A percentile compares a stretch with the other conserved stretches of the same genome.
phyloP scores from a whole-genome alignment of 2,113 vertebrate genomes.

The Anhinga rufa region DNA sequence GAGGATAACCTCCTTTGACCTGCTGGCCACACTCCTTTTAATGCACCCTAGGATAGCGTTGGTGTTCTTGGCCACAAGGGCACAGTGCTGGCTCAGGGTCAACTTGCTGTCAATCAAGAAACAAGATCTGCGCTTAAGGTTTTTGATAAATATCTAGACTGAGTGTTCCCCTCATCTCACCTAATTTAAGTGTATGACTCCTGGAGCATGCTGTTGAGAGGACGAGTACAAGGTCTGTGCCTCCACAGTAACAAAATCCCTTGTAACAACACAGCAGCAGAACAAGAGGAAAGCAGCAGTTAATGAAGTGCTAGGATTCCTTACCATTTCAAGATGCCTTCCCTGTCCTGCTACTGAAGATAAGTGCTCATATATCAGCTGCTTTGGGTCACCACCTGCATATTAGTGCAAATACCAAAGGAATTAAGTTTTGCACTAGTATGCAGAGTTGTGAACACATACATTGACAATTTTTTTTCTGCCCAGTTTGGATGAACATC shows the following conservation, averaged over 20 bases:
- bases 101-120: background rate
- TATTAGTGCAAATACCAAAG: background rate
- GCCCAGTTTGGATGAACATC: background rate
- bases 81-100: no score
- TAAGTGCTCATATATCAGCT: background rate
- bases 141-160: background rate
- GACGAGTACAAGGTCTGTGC: background rate
- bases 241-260: background rate
- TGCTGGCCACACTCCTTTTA: no score
- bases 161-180: accelerated
- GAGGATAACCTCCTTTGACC: no score
- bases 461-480: background rate
- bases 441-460: background rate
- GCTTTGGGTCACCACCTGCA: background rate
- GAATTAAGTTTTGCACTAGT: background rate
- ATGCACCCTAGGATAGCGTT: no score
- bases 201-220: background rate
- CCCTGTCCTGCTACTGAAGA: background rate
- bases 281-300: background rate
- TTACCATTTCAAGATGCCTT: background rate
- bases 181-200: background rate
- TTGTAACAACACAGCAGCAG: background rate
- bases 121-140: background rate
- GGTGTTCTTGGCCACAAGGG: no score
- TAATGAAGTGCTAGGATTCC: background rate